These are phyloP conservation scores for Rynchops niger DNA, from an alignment of 2,113 vertebrate genomes.

Conservation along the genomic window DNA sequence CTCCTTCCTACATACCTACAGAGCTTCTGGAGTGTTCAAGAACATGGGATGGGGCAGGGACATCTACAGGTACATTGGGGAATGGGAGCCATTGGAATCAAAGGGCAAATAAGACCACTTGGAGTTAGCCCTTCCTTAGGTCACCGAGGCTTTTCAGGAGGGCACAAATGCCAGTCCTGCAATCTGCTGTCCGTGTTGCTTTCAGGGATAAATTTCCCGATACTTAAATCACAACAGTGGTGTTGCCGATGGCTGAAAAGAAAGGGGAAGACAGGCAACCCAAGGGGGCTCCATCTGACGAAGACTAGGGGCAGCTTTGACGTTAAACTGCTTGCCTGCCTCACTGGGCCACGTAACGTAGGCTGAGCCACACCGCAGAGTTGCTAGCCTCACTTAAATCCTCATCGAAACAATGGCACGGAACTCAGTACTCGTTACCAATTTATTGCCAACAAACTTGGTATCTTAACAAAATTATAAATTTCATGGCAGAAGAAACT, in stretches of 20 bases:
- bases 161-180: background rate
- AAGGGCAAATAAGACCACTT: background rate
- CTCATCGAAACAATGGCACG: background rate
- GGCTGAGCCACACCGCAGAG: background rate
- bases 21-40: background rate
- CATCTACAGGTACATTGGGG: background rate
- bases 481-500: background rate
- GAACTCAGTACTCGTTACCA: background rate
- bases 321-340: background rate
- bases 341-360: background rate
- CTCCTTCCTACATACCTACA: background rate
- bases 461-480: background rate
- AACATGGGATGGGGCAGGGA: background rate
- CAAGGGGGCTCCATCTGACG: background rate
- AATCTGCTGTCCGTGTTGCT: background rate
- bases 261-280: background rate
- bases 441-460: background rate
- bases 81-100: background rate
- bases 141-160: background rate
- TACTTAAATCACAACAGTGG: background rate
- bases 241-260: background rate
- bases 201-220: background rate
- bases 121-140: background rate
- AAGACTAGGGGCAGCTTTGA: background rate
- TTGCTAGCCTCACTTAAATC: background rate